Evolutionary conservation across 2,797 vertebrate genomes (phyloP).

Genomic region (Lagorchestes hirsutus): DNA sequence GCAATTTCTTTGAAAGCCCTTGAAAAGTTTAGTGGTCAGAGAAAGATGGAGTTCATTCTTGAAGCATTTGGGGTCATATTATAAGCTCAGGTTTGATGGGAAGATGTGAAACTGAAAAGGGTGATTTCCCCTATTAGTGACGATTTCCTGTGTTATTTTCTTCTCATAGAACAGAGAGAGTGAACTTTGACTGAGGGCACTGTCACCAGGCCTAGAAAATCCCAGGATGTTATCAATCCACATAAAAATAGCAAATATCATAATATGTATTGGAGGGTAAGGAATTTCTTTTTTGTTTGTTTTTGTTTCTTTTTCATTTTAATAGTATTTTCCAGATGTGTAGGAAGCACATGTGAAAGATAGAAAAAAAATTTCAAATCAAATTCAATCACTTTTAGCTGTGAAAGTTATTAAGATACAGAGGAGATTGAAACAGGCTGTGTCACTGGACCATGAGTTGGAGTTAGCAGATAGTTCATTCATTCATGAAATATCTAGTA

Average conservation of each 20-base stretch:
- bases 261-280: conserved; percentile 11
- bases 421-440: background rate
- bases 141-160: conserved; percentile 66
- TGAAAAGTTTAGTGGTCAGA: conserved; percentile 78
- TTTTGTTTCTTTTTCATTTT: background rate
- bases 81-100: conserved; percentile 59
- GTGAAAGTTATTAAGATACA: background rate
- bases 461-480: background rate
- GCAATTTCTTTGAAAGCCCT: conserved; percentile 73
- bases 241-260: background rate
- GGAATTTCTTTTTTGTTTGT: background rate
- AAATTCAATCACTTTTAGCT: background rate
- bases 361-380: conserved; percentile 21
- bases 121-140: conserved; percentile 17
- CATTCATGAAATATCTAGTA: background rate
- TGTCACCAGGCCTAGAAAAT: background rate
- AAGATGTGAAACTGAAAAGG: conserved; percentile 68
- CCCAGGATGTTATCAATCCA: background rate
- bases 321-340: background rate
- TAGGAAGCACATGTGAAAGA: background rate
- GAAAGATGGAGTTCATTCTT: conserved; percentile 79
- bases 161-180: background rate
- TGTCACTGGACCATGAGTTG: accelerated
- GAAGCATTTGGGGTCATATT: conserved; percentile 70
- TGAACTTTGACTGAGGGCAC: background rate